Evolutionary conservation across 2,113 vertebrate genomes (phyloP).

Genomic region (Grallaria varia): DNA sequence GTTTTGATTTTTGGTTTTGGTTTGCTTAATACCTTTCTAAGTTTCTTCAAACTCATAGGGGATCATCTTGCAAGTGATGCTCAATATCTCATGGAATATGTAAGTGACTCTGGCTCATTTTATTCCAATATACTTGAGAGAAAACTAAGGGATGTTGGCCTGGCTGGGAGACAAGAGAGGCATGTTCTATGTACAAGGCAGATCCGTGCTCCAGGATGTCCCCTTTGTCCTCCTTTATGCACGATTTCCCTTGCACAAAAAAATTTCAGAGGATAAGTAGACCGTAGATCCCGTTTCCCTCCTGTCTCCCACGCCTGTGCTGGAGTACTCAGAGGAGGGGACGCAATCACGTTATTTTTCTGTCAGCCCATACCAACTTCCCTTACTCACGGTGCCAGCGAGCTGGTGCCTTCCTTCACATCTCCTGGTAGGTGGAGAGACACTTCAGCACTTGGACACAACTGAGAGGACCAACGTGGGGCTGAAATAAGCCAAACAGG

Average conservation of each 20-base stretch:
- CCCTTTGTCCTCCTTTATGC: background rate
- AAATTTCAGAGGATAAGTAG: background rate
- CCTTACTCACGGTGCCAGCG: accelerated
- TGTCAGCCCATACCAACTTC: background rate
- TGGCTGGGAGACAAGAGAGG: background rate
- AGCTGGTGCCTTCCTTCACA: background rate
- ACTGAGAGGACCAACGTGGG: background rate
- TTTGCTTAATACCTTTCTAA: background rate
- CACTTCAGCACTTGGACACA: background rate
- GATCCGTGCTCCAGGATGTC: background rate
- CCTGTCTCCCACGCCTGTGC: background rate
- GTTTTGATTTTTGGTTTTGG: background rate
- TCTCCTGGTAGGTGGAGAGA: accelerated
- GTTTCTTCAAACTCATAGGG: background rate
- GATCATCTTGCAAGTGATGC: background rate
- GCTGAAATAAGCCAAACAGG: background rate
- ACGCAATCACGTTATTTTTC: background rate
- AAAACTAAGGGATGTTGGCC: background rate
- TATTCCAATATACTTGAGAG: background rate
- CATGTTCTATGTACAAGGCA: background rate
- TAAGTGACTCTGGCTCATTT: background rate
- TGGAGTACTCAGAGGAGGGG: background rate
- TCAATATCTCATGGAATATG: background rate
- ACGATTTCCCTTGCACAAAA: background rate
- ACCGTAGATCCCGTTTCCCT: background rate